Base-by-base conservation (phyloP, 2,113 vertebrate species). In the Orientallactaga bullata region DNA sequence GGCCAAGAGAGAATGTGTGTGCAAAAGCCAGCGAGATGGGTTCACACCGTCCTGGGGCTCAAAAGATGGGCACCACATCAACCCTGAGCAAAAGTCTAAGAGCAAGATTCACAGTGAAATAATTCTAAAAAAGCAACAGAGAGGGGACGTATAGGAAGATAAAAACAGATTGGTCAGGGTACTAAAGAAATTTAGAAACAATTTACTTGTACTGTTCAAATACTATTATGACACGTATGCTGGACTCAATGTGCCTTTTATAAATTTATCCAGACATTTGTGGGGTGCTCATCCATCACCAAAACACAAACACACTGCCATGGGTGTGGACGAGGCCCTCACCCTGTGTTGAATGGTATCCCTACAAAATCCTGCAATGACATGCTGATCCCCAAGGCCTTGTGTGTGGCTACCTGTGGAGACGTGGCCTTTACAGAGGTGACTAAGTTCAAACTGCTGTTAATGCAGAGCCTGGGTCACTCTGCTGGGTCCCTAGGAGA, bases 1-100 rank as follows among this genome's bases (percentile, higher is more conserved):
- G 76, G 81, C 60, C 51, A 35, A 82, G 87, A 90, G 94, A 94
- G 92, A 95, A 92, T 77, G 66, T n/a, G 69, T 39, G 94, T 90
- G 91, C 1, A 0, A 77, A 55, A 96, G 94, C 78, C 4, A 32
- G 35, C 69, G 28, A 42, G 15, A 51, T n/a, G 68, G 2, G 60
- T 12, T 65, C 4, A 0, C 39, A 47, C 66, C 11, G 16, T 69
- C 23, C 65, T 20, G 1, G 23, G 18, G 91, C 87, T 88, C 77
- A 21, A 88, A 89, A 77, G 60, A 5, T 11, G 88, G 66, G 93
- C 95, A 93, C 77, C 47, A 3, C 0, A 0, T 71, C 87, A 12
- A 0, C 11, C 23, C 47, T 51, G 76, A n/a, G 85, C 24, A 17
- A 80, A 42, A 21, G 1, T 0, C 86, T 95, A 68, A 30, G 65